Evolutionary conservation across 2,797 vertebrate genomes (phyloP), one percentile per base, ranked within the genome.

Genomic region (Florisuga fusca): DNA sequence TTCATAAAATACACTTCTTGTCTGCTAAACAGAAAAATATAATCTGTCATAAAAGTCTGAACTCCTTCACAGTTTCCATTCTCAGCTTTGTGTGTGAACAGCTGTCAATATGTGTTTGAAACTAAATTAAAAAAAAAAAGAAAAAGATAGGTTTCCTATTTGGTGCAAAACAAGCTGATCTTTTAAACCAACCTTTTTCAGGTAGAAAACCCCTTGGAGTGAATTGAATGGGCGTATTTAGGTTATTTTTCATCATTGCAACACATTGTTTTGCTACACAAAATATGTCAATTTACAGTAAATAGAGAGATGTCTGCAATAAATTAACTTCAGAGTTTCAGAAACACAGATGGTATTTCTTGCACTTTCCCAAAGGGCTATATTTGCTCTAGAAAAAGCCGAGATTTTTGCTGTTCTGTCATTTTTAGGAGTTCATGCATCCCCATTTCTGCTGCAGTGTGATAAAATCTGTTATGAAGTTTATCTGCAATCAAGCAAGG

Each of bases 341-440:
- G 90, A 95, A 97, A 82, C 91, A 94, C 96, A 96, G 95, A 97
- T 97, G 96, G 95, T 81, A 83, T 93, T 96, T 91, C 77, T 96
- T 94, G 84, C 64, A 41, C 77, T 90, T 90, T 76, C 80, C 87
- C 74, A 75, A 95, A 91, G 77, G 90, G 78, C 87, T 87, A 26
- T 36, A 26, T 91, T 95, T 84, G 46, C 75, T 72, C 36, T 38
- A 82, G 61, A 67, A 64, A 87, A 81, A 89, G 59, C 41, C 20
- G 68, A 66, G 59, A 46, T 78, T 92, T 77, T 66, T 86, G 75
- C 55, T 81, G 33, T 89, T 87, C 68, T 69, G 74, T 81, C 92
- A 82, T 96, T 95, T 94, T 93, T 87, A 91, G 91, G 58, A 73
- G 57, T 80, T 78, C 9, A 7, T 79, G 93, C 84, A 66, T 63